Percentiles rank a stretch among this genome's conserved stretches.
Conservation (phyloP, 2,797 vertebrate species). For the Nothura maculosa region DNA sequence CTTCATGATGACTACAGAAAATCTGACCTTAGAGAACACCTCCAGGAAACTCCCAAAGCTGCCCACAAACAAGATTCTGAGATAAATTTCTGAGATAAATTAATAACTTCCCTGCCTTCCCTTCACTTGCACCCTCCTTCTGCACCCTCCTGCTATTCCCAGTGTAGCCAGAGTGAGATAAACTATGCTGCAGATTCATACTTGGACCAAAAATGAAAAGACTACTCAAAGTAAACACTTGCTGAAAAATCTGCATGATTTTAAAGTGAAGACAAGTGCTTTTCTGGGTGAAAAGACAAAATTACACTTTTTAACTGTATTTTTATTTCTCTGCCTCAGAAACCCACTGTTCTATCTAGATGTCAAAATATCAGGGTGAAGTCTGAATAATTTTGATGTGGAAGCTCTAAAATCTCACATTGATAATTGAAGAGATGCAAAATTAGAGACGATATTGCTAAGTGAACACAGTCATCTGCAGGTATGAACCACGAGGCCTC, state of each 20-base stretch:
- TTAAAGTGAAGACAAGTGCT: not conserved
- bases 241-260: not conserved
- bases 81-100: not conserved
- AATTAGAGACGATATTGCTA: not conserved
- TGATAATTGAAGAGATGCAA: not conserved
- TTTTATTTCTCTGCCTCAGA: not conserved
- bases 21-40: not conserved
- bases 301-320: not conserved
- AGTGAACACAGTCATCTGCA: not conserved
- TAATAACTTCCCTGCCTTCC: not conserved
- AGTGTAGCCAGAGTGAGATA: not conserved
- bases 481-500: not conserved
- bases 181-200: not conserved
- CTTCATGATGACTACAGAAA: not conserved
- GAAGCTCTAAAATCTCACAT: not conserved
- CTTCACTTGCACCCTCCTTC: not conserved
- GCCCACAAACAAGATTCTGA: not conserved
- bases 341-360: not conserved
- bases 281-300: not conserved
- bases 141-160: not conserved
- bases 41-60: not conserved
- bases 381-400: not conserved
- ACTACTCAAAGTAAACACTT: not conserved
- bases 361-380: not conserved
- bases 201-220: accelerated